phyloP scores from a whole-genome alignment of 2,797 vertebrate genomes.

The Sebastes miniatus region DNA sequence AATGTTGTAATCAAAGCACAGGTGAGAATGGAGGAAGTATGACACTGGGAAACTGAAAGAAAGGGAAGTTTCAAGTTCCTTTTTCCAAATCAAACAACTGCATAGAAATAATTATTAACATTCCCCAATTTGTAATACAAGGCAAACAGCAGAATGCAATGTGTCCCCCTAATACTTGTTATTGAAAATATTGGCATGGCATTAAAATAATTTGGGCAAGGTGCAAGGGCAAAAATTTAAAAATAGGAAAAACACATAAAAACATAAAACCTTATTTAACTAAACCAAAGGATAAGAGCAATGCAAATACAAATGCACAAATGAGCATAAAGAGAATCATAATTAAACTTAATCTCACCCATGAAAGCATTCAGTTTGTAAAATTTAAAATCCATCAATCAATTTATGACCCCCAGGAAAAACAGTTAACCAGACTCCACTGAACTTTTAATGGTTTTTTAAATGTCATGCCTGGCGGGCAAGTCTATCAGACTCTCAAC shows the following conservation, averaged over 20 bases:
- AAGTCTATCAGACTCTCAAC: constrained; percentile 35
- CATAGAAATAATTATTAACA: background rate
- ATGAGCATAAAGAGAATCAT: background rate
- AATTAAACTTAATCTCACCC: constrained; percentile 13
- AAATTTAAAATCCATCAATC: constrained; percentile 25
- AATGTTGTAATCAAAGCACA: background rate
- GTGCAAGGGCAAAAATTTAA: background rate
- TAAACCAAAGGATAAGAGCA: background rate
- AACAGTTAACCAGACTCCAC: constrained; percentile 3
- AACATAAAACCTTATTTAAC: background rate
- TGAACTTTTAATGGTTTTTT: constrained; percentile 35
- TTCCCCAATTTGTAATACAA: background rate
- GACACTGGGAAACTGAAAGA: background rate
- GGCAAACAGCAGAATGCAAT: background rate
- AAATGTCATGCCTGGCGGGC: constrained; percentile 15
- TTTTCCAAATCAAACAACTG: background rate
- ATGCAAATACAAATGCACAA: background rate
- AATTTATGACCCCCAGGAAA: constrained; percentile 13
- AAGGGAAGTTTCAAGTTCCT: constrained; percentile 64
- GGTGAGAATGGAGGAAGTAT: constrained; percentile 54
- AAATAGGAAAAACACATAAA: background rate
- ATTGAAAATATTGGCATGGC: background rate
- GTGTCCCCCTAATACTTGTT: background rate
- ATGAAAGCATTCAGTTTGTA: constrained; percentile 8
- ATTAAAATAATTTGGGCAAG: background rate